Evolutionary conservation across 2,888 invertebrate genomes (phyloP).

Genomic region (Gymnosoma rotundatum): DNA sequence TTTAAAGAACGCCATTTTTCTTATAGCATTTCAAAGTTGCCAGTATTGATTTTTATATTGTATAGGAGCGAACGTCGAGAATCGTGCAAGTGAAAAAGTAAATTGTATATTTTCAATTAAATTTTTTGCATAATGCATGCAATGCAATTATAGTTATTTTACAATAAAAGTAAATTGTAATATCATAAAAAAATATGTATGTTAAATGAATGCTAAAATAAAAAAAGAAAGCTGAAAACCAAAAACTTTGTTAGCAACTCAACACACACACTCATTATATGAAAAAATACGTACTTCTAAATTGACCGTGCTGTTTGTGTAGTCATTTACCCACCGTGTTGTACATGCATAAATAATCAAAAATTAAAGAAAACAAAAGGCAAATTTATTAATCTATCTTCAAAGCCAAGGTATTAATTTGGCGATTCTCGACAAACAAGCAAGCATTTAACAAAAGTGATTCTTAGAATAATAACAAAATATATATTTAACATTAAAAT

Average conservation of each 20-base stretch:
- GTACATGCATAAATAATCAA: constrained; percentile 54
- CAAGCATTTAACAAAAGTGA: constrained; percentile 68
- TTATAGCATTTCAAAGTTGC: constrained; percentile 62
- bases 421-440: constrained; percentile 61
- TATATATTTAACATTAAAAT: constrained; percentile 53
- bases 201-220: constrained; percentile 60
- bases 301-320: constrained; percentile 55
- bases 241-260: constrained; percentile 67
- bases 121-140: constrained; percentile 79
- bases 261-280: constrained; percentile 62
- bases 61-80: constrained; percentile 75
- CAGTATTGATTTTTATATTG: constrained; percentile 69
- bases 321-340: constrained; percentile 65
- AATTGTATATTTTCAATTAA: constrained; percentile 75
- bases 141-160: constrained; percentile 72
- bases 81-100: constrained; percentile 73
- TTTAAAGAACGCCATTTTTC: constrained; percentile 45
- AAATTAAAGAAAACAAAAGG: constrained; percentile 44
- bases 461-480: constrained; percentile 60
- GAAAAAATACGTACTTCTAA: constrained; percentile 57
- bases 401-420: constrained; percentile 4
- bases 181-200: constrained; percentile 70
- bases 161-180: constrained; percentile 50
- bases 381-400: constrained; percentile 53
- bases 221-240: constrained; percentile 73